A percentile compares a stretch with the other conserved stretches of the same genome.
These are phyloP conservation scores for Pachymerium ferrugineum DNA, from an alignment of 2,888 invertebrate species.

Conservation along the genomic window DNA sequence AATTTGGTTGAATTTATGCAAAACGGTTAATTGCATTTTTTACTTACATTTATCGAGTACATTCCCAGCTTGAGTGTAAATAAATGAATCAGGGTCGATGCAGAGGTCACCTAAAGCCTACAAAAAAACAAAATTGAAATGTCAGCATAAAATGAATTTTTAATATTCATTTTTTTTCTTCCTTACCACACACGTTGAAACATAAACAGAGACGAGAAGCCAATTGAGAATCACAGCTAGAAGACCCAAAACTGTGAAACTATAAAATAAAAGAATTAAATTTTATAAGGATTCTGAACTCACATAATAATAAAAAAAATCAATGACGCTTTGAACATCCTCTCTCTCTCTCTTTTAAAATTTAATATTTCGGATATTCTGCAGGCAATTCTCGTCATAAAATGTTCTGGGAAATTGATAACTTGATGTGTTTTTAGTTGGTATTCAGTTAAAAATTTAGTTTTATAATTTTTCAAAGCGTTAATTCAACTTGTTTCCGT, in stretches of 20 bases:
- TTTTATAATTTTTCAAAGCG: too few relatives aligned
- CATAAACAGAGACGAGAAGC: conserved; percentile 79
- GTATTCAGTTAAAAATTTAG: too few relatives aligned
- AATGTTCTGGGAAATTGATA: too few relatives aligned
- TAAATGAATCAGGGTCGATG: conserved; percentile 74
- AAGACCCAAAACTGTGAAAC: conserved; percentile 76
- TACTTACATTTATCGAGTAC: conserved; percentile 32
- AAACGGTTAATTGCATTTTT: background rate
- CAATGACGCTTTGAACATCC: too few relatives aligned
- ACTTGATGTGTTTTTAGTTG: too few relatives aligned
- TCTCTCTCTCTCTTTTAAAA: too few relatives aligned
- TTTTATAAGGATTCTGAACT: conserved; percentile 24
- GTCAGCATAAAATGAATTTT: background rate
- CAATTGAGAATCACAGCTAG: conserved; percentile 83
- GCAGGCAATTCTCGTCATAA: too few relatives aligned
- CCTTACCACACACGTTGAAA: conserved; percentile 71
- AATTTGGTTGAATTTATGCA: background rate
- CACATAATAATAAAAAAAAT: background rate
- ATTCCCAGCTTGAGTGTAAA: conserved; percentile 48
- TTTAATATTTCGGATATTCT: too few relatives aligned
- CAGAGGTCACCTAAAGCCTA: conserved; percentile 73
- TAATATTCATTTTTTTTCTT: background rate
- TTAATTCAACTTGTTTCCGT: too few relatives aligned
- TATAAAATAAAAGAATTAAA: conserved; percentile 41
- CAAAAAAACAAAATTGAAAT: background rate